These are phyloP conservation scores for Monopis laevigella DNA, from an alignment of 2,888 invertebrate species.

Conservation along the genomic window DNA sequence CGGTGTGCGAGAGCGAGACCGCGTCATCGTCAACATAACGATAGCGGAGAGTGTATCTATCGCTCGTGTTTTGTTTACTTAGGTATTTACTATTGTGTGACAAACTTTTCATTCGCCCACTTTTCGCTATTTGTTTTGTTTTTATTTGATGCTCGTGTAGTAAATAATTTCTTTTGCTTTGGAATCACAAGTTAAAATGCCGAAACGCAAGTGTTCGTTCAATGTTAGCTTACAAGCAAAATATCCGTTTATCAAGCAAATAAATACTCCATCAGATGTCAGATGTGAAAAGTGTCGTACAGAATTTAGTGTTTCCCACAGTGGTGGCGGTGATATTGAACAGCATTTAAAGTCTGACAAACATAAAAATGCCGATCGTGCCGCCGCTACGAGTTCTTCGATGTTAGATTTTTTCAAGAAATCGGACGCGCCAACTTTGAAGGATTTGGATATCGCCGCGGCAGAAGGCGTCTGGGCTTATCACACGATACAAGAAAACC, in stretches of 20 bases:
- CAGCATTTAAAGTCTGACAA: constrained; percentile 23
- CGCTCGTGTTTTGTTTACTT: no score
- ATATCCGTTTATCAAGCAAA: constrained; percentile 8
- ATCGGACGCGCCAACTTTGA: constrained; percentile 17
- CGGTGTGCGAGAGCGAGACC: no score
- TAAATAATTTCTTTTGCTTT: constrained; percentile 12
- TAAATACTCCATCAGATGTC: constrained; percentile 3
- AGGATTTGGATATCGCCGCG: constrained; percentile 22
- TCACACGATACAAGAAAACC: constrained; percentile 16
- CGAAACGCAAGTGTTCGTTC: constrained; percentile 14
- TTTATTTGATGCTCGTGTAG: no score
- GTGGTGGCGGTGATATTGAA: constrained; percentile 20
- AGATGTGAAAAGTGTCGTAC: constrained; percentile 21
- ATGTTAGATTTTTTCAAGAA: constrained; percentile 18
- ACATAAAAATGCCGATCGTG: constrained; percentile 23
- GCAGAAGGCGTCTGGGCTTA: constrained; percentile 14
- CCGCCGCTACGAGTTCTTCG: constrained; percentile 19
- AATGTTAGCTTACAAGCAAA: constrained; percentile 13
- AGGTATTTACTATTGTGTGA: no score
- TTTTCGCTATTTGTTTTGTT: no score
- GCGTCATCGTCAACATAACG: no score
- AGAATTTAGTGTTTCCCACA: constrained; percentile 22
- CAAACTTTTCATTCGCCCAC: no score
- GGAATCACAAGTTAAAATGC: constrained; percentile 13
- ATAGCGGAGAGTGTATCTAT: no score